Conservation (phyloP, 2,888 invertebrate genomes). For the Patella ulyssiponensis region DNA sequence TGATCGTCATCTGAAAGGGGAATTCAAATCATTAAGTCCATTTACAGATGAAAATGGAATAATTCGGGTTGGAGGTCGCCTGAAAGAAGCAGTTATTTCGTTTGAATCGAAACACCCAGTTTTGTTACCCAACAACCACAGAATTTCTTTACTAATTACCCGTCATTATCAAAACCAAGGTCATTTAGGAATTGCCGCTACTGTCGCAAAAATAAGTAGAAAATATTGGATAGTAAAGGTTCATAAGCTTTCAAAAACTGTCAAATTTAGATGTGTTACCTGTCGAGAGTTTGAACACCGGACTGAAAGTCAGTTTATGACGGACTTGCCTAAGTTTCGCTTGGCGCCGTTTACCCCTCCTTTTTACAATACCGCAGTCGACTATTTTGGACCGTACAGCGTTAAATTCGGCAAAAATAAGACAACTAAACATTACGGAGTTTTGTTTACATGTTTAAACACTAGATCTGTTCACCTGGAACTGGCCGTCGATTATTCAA, state of each 20-base stretch:
- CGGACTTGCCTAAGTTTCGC: no score
- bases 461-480: no score
- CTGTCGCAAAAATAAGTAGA: background rate
- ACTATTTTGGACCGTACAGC: no score
- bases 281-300: no score
- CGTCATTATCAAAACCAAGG: background rate
- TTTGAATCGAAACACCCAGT: background rate
- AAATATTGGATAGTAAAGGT: background rate
- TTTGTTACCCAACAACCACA: background rate
- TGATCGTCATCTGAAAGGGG: background rate
- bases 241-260: background rate
- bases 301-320: no score
- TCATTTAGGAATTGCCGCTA: constrained; percentile 6
- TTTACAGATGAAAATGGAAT: constrained; percentile 10
- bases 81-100: background rate
- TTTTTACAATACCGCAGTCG: no score
- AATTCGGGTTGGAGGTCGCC: background rate
- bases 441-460: no score
- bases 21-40: constrained; percentile 1
- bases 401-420: no score
- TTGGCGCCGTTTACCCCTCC: no score
- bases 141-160: background rate
- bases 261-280: no score
- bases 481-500: no score
- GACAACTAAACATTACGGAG: no score